Evolutionary conservation across 2,888 invertebrate genomes (phyloP), one percentile per base, ranked within the genome.

Genomic region (Artemia sp.): DNA sequence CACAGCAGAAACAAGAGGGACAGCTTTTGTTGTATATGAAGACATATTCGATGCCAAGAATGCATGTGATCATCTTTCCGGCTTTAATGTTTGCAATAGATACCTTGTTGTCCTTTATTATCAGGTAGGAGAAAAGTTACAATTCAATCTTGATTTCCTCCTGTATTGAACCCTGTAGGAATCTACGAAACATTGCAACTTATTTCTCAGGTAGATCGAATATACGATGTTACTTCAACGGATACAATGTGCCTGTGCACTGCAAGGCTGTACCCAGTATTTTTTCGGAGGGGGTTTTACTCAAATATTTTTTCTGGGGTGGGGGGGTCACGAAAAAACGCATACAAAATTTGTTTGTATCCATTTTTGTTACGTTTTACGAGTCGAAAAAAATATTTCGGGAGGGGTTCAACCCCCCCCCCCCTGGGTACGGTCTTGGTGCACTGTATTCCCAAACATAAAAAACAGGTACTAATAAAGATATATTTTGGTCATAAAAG

Each of bases 21-120:
- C 98, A 52, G 98, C 98, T 19, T 98, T 97, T 84, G 96, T 99
- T 68, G 94, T 99, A 0, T 98, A 96, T 79, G 98, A 98, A 81
- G 98, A 99, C 78, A 98, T 99, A 76, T 99, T 98, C 82, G 98
- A 98, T 83, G 98, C 98, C 0, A 99, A 99, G 80, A 97, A 97
- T 82, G 98, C 98, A 6, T 99, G 98, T 80, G 98, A 98, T 79
- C 97, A 98, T 80, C 82, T 98, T 70, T 95, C 95, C 70, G 98
- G 98, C 10, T 98, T 98, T 79, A 98, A 98, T 79, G 97, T 98
- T 51, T 97, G 97, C 78, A 97, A 97, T 79, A 84, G 98, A 75
- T 99, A 99, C 78, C 83, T 99, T 52, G 97, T 98, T n/a, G 97
- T 98, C 2, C 81, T 98, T 9, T 98, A 98, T 79, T 99, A 97